phyloP scores from a whole-genome alignment of 1,140 invertebrate genomes.

The Fragariocoptes setiger region DNA sequence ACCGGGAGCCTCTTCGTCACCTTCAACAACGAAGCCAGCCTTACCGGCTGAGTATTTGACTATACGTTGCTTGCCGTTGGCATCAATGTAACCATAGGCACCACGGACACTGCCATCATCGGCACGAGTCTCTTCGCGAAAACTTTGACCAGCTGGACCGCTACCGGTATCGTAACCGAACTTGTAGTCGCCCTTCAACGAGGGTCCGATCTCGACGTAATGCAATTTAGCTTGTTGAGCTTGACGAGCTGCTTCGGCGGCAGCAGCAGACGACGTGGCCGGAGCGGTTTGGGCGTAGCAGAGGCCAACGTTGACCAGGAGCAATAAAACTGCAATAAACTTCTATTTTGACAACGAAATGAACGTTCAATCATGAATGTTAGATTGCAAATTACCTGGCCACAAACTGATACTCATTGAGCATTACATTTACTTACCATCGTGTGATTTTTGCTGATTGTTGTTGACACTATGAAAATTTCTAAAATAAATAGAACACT shows the following conservation, averaged over 20 bases:
- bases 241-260: constrained; percentile 1
- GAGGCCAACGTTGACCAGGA: too few relatives aligned
- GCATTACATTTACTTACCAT: too few relatives aligned
- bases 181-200: constrained; percentile 9
- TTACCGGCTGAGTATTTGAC: constrained; percentile 31
- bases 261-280: background rate
- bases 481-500: too few relatives aligned
- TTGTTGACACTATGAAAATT: too few relatives aligned
- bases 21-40: constrained; percentile 25
- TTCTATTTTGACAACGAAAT: too few relatives aligned
- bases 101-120: constrained; percentile 20
- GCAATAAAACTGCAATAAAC: too few relatives aligned
- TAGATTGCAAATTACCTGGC: too few relatives aligned
- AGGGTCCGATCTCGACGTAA: constrained; percentile 9
- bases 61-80: constrained; percentile 22
- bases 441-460: too few relatives aligned
- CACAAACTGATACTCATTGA: too few relatives aligned
- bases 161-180: constrained; percentile 14
- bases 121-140: constrained; percentile 13
- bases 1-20: constrained; percentile 13
- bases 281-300: background rate
- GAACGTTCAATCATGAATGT: too few relatives aligned
- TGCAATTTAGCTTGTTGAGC: constrained; percentile 7
- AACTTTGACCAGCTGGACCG: constrained; percentile 12
- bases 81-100: constrained; percentile 25